Evolutionary conservation across 2,888 invertebrate species (phyloP), one percentile per base, ranked within the genome.

Genomic region (Pyrgus malvae): DNA sequence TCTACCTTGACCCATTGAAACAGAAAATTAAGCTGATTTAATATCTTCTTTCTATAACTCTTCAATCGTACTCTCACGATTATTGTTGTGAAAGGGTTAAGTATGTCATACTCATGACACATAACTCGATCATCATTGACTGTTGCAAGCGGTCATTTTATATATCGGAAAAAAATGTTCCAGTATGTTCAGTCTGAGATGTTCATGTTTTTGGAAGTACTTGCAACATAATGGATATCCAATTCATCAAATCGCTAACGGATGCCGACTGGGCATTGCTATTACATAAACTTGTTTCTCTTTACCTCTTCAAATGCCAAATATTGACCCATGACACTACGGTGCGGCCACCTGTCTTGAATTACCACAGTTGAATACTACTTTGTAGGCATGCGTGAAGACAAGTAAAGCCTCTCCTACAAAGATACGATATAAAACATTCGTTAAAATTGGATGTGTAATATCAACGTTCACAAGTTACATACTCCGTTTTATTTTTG

Each of bases 261-360:
- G 17, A 9, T n/a, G 25, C 9, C 23, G 33, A 16, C 49, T 17
- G 16, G 35, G 8, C 65, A 58, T 55, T 56, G 37, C 27, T n/a
- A 64, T 83, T 82, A 80, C 76, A 66, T 81, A 79, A 85, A 6
- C 3, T 21, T 21, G 19, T 74, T 70, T 66, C 58, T 73, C 71
- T 74, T 73, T 68, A 59, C 68, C 65, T 65, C 65, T 70, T 74
- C 70, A 86, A 90, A 89, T 88, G 87, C 78, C 86, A 87, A 82
- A 86, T 78, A 77, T 76, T 88, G 85, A 89, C 88, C 87, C 74
- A 72, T 78, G 82, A 78, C 79, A 76, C 44, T 27, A 57, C 65
- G 67, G 70, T 65, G 61, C 64, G 63, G 75, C 78, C 74, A 83
- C 83, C 76, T 72, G 78, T 80, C 66, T 78, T 72, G 62, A 51